Conservation (phyloP, 1,140 invertebrate genomes). For the Ptiloglossa arizonensis region DNA sequence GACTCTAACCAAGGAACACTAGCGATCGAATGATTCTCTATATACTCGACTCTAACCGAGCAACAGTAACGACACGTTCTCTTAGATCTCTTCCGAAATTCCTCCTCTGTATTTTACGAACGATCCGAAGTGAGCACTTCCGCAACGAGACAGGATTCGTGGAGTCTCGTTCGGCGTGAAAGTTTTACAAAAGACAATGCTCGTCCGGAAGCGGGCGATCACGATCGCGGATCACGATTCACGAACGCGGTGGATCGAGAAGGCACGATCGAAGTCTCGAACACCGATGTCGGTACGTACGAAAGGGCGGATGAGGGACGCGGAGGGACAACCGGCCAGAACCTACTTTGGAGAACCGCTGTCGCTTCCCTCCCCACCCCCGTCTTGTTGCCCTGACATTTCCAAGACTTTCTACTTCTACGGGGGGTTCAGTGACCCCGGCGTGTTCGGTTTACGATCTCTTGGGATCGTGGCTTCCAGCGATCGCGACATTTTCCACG, state of each 20-base stretch:
- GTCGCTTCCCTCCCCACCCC: conserved; percentile 73
- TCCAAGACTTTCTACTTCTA: conserved; percentile 80
- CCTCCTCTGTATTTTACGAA: too few relatives aligned
- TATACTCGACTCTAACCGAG: too few relatives aligned
- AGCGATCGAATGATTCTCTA: too few relatives aligned
- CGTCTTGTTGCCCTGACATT: conserved; percentile 75
- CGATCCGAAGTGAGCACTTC: too few relatives aligned
- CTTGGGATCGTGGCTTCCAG: conserved; percentile 41
- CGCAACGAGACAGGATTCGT: too few relatives aligned
- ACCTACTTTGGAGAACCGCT: conserved; percentile 74
- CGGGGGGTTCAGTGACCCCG: conserved; percentile 66
- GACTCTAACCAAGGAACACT: too few relatives aligned
- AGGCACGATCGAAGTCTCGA: conserved; percentile 4
- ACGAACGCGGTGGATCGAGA: neutral
- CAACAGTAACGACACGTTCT: too few relatives aligned
- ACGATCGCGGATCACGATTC: conserved; percentile 37
- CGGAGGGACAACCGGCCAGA: conserved; percentile 62
- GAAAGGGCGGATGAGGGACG: neutral
- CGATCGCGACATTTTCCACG: conserved; percentile 65
- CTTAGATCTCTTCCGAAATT: too few relatives aligned
- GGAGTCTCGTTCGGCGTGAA: neutral
- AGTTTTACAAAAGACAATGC: conserved; percentile 6
- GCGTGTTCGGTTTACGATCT: conserved; percentile 53
- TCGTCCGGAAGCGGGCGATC: conserved; percentile 31
- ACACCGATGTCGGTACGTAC: neutral